Percentiles rank a stretch among this genome's conserved stretches.
Conservation (phyloP, 2,113 vertebrate species). For the Australoheros scitulus region DNA sequence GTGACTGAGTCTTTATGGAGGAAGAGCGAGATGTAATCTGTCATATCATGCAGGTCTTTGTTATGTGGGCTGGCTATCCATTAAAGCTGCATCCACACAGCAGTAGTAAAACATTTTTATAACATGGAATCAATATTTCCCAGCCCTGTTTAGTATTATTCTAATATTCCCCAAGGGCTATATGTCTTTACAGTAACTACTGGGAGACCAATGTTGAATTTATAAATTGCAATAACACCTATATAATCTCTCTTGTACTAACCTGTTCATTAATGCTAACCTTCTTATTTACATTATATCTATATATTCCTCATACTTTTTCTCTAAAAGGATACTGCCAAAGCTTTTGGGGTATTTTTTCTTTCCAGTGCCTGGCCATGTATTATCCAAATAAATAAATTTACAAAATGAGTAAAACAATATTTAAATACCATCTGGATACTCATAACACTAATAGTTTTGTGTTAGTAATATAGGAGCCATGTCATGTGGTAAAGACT, state of each 20-base stretch:
- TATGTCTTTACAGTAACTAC: not conserved
- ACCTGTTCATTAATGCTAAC: not conserved
- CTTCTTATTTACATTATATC: slow-evolving; percentile 1
- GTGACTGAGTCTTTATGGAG: not conserved
- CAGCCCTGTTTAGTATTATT: not conserved
- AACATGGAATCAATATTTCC: not conserved
- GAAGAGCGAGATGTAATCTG: not conserved
- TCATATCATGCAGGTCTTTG: not conserved
- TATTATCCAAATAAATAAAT: slow-evolving; percentile 6
- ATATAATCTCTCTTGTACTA: not conserved
- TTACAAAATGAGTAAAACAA: slow-evolving; percentile 6
- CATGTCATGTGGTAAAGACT: not conserved
- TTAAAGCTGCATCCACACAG: not conserved
- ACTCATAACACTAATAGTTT: slow-evolving; percentile 14
- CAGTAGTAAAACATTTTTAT: not conserved
- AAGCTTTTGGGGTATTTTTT: not conserved
- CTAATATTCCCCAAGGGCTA: not conserved
- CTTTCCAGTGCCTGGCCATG: not conserved
- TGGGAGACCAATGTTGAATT: not conserved
- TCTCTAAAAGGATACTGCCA: not conserved
- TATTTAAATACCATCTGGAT: slow-evolving; percentile 6
- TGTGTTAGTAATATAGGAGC: not conserved
- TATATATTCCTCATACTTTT: not conserved
- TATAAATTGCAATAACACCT: not conserved
- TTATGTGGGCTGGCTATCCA: not conserved